Conservation (phyloP, 2,888 invertebrate species). For the Eulithis testata region DNA sequence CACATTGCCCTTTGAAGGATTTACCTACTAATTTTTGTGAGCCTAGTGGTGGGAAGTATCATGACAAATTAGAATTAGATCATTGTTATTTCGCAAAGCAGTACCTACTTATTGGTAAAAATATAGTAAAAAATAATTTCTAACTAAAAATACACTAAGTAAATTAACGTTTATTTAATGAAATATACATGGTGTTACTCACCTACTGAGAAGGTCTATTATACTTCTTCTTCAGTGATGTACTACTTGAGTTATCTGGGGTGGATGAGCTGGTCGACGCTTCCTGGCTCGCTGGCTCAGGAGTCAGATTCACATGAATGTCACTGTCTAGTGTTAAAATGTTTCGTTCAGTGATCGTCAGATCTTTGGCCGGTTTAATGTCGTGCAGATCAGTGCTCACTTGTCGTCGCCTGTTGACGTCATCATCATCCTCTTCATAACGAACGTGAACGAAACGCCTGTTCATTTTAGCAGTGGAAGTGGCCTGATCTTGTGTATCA, state of each 20-base stretch:
- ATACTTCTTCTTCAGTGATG: conserved; percentile 11
- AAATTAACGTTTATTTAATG: not conserved
- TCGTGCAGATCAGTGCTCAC: conserved; percentile 5
- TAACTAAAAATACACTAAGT: no score
- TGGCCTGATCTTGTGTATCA: conserved; percentile 13
- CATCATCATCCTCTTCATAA: conserved; percentile 40
- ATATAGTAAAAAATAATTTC: no score
- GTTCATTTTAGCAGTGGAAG: conserved; percentile 33
- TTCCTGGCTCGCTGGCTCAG: conserved; percentile 1
- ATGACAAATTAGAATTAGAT: not conserved
- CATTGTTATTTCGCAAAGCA: no score
- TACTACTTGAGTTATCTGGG: conserved; percentile 1
- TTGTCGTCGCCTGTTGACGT: not conserved
- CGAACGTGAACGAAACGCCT: conserved; percentile 36
- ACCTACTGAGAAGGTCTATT: conserved; percentile 10
- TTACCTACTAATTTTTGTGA: no score
- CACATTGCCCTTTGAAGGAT: no score
- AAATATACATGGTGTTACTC: not conserved
- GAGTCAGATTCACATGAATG: not conserved
- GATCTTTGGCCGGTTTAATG: not conserved
- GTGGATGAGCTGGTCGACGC: not conserved
- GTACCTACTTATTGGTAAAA: no score
- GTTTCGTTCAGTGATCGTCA: conserved; percentile 14
- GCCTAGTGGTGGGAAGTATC: no score
- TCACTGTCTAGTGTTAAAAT: conserved; percentile 15